These are phyloP conservation scores for Pseudocheirus occidentalis DNA, from an alignment of 2,797 vertebrate species.

Conservation along the genomic window DNA sequence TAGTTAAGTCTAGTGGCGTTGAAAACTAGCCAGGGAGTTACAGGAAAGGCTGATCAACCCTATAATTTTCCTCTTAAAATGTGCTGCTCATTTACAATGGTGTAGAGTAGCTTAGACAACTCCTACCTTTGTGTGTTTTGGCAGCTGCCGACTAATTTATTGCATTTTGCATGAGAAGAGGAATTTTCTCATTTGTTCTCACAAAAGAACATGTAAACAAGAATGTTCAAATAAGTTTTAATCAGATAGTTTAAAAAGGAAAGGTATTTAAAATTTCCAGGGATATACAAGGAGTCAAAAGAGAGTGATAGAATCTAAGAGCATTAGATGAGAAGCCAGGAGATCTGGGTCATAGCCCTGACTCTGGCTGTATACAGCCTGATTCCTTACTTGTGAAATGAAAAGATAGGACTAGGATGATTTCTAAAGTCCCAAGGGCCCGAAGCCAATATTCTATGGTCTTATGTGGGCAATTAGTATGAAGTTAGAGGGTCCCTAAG, in stretches of 20 bases:
- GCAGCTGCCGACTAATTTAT: neutral
- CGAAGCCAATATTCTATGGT: neutral
- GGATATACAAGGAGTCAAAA: neutral
- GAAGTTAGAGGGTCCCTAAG: neutral
- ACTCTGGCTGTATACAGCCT: neutral
- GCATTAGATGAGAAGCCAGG: neutral
- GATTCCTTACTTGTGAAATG: neutral
- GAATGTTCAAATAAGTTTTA: neutral
- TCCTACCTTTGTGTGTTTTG: constrained; percentile 12
- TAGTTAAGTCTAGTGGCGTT: neutral
- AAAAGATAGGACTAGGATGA: neutral
- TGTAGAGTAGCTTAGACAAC: neutral
- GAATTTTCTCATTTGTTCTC: constrained; percentile 43
- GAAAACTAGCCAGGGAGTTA: constrained; percentile 23
- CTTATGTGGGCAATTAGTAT: neutral
- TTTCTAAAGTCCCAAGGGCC: neutral
- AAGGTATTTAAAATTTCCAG: neutral
- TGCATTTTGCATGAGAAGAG: constrained; percentile 7
- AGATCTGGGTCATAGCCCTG: neutral
- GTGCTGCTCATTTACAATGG: neutral
- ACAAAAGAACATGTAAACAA: constrained; percentile 19
- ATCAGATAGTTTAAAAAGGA: constrained; percentile 18
- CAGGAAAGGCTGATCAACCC: constrained; percentile 10
- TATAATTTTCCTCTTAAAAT: constrained; percentile 55
- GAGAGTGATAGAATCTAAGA: neutral